Conservation (phyloP, 2,797 vertebrate genomes). For the Varecia variegata region DNA sequence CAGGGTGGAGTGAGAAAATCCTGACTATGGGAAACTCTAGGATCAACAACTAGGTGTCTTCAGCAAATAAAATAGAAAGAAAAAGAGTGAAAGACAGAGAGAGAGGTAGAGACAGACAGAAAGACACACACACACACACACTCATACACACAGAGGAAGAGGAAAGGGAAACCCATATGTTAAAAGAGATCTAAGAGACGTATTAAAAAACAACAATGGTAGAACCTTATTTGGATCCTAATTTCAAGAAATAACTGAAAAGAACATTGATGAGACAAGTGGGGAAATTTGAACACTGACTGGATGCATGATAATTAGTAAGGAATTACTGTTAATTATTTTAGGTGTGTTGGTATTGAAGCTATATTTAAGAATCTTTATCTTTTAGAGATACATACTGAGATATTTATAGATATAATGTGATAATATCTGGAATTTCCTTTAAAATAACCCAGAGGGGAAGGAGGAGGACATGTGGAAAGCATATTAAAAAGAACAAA, state of each 20-base stretch:
- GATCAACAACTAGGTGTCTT: not conserved
- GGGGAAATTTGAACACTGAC: not conserved
- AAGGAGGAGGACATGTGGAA: not conserved
- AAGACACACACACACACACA: not conserved
- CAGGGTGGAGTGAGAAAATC: not conserved
- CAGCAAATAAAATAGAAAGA: not conserved
- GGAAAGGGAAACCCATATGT: not conserved
- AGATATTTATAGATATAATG: not conserved
- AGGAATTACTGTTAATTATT: not conserved
- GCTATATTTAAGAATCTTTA: not conserved
- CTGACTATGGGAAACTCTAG: not conserved
- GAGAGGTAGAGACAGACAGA: not conserved
- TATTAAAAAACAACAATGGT: not conserved
- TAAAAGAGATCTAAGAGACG: not conserved
- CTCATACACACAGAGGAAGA: not conserved
- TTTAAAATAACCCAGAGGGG: not conserved
- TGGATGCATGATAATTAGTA: not conserved
- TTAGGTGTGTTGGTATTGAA: not conserved
- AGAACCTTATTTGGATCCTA: not conserved
- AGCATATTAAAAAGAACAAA: not conserved
- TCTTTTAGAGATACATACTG: not conserved
- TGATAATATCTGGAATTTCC: not conserved
- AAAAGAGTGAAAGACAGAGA: not conserved
- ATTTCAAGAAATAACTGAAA: constrained; percentile 4
- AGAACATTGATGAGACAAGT: not conserved